A percentile compares a stretch with the other conserved stretches of the same genome.
Conservation (phyloP, 2,797 vertebrate genomes). For the Neomorphus geoffroyi region DNA sequence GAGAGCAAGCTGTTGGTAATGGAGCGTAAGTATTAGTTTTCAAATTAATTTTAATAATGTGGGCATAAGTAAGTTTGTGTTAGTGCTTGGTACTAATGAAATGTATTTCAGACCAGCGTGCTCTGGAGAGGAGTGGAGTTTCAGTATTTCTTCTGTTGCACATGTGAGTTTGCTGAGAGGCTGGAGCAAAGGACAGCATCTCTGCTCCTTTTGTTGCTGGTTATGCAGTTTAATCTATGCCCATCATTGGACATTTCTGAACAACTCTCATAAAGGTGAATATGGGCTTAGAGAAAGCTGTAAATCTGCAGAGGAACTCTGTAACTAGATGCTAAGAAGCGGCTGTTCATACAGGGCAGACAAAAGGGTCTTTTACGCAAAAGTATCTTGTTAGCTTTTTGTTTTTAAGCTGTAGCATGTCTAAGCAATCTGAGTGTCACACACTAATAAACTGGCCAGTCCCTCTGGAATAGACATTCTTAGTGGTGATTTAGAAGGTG, state of each 20-base stretch:
- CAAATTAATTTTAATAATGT: background rate
- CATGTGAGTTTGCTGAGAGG: background rate
- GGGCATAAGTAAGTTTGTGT: background rate
- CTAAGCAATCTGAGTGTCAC: slow-evolving; percentile 17
- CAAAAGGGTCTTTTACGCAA: slow-evolving; percentile 16
- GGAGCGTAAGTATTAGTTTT: background rate
- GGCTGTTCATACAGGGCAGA: background rate
- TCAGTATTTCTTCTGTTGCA: background rate
- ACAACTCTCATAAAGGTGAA: slow-evolving; percentile 23
- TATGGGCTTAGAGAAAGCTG: background rate
- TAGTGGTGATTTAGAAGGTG: slow-evolving; percentile 50
- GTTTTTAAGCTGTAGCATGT: slow-evolving; percentile 28
- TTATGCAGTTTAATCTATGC: slow-evolving; percentile 24
- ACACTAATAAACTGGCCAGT: slow-evolving; percentile 28
- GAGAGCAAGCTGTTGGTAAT: background rate
- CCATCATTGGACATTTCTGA: background rate
- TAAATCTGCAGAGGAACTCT: background rate
- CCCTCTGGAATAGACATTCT: background rate
- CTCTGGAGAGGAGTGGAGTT: rapidly evolving
- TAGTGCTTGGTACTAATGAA: background rate
- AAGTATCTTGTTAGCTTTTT: slow-evolving; percentile 65
- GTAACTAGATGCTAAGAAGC: slow-evolving; percentile 32
- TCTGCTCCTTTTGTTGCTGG: slow-evolving; percentile 47
- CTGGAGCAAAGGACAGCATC: background rate
- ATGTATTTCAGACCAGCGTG: background rate